Conservation (phyloP, 1,140 invertebrate species). For the Cydia fagiglandana region DNA sequence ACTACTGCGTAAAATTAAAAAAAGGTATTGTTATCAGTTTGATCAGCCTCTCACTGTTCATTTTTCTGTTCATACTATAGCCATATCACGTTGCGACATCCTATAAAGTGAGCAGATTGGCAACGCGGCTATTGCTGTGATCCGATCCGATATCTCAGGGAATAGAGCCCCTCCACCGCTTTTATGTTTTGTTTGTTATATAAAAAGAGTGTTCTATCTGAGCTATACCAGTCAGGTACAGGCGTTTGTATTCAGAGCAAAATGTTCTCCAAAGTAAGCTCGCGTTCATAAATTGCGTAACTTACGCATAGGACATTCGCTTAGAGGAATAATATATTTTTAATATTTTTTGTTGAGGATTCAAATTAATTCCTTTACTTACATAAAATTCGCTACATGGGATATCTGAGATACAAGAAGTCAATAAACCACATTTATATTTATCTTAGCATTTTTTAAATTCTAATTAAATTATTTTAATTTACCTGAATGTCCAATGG, state of each 20-base stretch:
- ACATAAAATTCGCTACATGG: too few species aligned
- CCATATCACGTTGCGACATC: constrained; percentile 68
- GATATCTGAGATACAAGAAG: too few species aligned
- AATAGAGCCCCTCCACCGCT: constrained; percentile 65
- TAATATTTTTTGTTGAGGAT: not conserved
- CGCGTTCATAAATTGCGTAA: constrained; percentile 42
- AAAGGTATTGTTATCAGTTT: constrained; percentile 38
- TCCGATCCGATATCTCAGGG: constrained; percentile 74
- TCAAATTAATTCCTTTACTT: too few species aligned
- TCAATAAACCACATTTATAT: too few species aligned
- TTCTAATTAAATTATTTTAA: too few species aligned
- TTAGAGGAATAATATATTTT: not conserved
- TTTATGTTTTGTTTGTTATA: constrained; percentile 77
- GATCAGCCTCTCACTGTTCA: constrained; percentile 55
- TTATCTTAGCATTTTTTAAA: too few species aligned
- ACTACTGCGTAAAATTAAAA: not conserved
- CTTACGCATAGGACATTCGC: constrained; percentile 35
- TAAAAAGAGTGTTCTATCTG: constrained; percentile 72
- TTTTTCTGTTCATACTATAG: constrained; percentile 67
- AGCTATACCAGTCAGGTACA: constrained; percentile 66
- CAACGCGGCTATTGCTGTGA: constrained; percentile 73
- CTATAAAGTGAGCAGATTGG: constrained; percentile 73
- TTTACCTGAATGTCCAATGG: too few species aligned
- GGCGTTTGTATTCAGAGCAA: constrained; percentile 65
- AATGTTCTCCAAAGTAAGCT: constrained; percentile 72